Evolutionary conservation across 1,140 invertebrate genomes (phyloP), one percentile per base, ranked within the genome.

Genomic region (Leucophenga varia): DNA sequence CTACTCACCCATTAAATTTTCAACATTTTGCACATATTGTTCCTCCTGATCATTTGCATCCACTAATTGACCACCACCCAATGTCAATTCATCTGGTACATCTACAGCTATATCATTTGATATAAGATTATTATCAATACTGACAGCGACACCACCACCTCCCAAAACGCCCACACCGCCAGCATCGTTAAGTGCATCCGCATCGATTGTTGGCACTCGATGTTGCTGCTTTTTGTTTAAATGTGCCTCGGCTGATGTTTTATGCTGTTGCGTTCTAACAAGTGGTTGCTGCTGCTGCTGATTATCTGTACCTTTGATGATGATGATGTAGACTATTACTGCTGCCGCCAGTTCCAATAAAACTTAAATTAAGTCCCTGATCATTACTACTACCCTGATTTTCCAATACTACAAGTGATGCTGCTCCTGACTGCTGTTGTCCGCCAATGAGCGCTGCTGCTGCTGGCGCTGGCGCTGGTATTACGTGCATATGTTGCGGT

Each of bases 141-240:
- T 18, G 16, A 7, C 16, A 47, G 43, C 22, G 46, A 41, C 25
- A 22, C 57, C 57, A 41, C 46, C 53, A 3, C 58, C 42, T 16
- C 54, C 50, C 16, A 55, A 57, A 59, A 55, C 63, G 3, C 65
- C 67, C n/a, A 31, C 65, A 32, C 54, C 68, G 8, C 67, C 67
- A 2, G 63, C 61, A 22, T 67, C 64, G 2, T 60, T 32, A 28
- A 69, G 32, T 2, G 64, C 64, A 58, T 72, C 69, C 48, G 59
- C 64, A 55, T 72, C 69, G 18, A 72, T 72, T 21, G 69, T 72
- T 41, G 65, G 70, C 43, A 65, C 35, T 7, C 70, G 60, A 55
- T 73, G 70, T 39, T 56, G 57, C n/a, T 42, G 49, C 13, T 46
- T 59, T 7, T 40, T 52, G 10, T 67, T n/a, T n/a, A n/a, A n/a